Evolutionary conservation across 2,113 vertebrate species (phyloP).

Genomic region (Pseudorasbora parva): DNA sequence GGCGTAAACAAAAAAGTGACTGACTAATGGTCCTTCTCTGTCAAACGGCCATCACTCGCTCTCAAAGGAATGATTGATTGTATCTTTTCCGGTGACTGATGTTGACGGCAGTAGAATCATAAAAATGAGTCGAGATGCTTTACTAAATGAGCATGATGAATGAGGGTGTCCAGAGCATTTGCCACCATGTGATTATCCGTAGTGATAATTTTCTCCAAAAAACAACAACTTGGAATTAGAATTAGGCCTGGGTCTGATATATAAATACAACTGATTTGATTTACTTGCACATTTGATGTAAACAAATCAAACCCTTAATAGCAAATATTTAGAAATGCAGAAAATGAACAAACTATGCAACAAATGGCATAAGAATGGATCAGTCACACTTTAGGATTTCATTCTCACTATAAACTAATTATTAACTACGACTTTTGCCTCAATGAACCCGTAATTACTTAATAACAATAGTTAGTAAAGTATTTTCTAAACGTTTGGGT

Average conservation of each 20-base stretch:
- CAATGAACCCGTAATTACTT: too few species aligned
- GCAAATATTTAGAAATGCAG: neutral
- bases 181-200: neutral
- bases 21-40: slow-evolving; percentile 54
- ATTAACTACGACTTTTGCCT: too few species aligned
- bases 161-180: slow-evolving; percentile 46
- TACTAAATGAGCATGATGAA: slow-evolving; percentile 51
- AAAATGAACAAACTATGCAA: neutral
- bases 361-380: neutral
- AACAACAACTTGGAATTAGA: slow-evolving; percentile 19
- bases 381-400: too few species aligned
- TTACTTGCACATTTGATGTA: neutral
- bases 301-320: neutral
- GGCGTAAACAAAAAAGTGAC: slow-evolving; percentile 48
- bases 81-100: slow-evolving; percentile 69
- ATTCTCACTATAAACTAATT: too few species aligned
- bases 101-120: slow-evolving; percentile 73
- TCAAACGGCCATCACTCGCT: slow-evolving; percentile 47
- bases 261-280: slow-evolving; percentile 16
- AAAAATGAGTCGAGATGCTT: slow-evolving; percentile 65
- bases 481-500: too few species aligned
- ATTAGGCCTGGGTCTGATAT: neutral
- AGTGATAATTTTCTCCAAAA: neutral
- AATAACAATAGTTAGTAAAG: too few species aligned
- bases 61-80: slow-evolving; percentile 73